Conservation (phyloP, 2,113 vertebrate species). For the Lates calcarifer region DNA sequence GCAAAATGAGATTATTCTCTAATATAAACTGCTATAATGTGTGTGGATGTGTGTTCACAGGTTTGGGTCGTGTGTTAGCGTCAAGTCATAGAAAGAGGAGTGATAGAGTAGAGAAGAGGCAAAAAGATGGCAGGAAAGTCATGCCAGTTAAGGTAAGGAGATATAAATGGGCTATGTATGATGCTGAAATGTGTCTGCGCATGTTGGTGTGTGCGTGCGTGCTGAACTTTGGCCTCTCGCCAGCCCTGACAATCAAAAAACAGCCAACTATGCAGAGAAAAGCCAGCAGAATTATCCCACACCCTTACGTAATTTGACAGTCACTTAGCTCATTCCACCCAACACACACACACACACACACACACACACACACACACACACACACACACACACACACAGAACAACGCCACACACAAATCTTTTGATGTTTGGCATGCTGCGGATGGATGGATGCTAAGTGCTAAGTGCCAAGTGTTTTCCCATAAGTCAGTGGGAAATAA, state of each 20-base stretch:
- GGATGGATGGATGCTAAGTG: slow-evolving; percentile 58
- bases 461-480: slow-evolving; percentile 67
- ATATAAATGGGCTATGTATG: slow-evolving; percentile 3
- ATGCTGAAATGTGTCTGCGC: slow-evolving; percentile 18
- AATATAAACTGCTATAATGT: slow-evolving; percentile 31
- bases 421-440: slow-evolving; percentile 58
- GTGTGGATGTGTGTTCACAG: slow-evolving; percentile 6
- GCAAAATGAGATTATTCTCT: slow-evolving; percentile 45
- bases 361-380: slow-evolving; percentile 30
- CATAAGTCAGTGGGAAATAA: slow-evolving; percentile 66
- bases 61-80: neutral
- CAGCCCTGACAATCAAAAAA: slow-evolving; percentile 67
- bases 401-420: slow-evolving; percentile 44
- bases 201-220: slow-evolving; percentile 18
- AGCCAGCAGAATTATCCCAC: slow-evolving; percentile 71
- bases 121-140: slow-evolving; percentile 9
- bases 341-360: slow-evolving; percentile 42
- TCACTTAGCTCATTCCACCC: slow-evolving; percentile 73
- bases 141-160: slow-evolving; percentile 5
- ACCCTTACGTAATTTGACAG: slow-evolving; percentile 78
- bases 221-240: slow-evolving; percentile 43
- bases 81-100: neutral
- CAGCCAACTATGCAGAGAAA: slow-evolving; percentile 66
- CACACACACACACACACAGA: slow-evolving; percentile 41
- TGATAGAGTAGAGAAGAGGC: slow-evolving; percentile 10